Conservation (phyloP, 2,888 invertebrate species). For the Drymonia ruficornis region DNA sequence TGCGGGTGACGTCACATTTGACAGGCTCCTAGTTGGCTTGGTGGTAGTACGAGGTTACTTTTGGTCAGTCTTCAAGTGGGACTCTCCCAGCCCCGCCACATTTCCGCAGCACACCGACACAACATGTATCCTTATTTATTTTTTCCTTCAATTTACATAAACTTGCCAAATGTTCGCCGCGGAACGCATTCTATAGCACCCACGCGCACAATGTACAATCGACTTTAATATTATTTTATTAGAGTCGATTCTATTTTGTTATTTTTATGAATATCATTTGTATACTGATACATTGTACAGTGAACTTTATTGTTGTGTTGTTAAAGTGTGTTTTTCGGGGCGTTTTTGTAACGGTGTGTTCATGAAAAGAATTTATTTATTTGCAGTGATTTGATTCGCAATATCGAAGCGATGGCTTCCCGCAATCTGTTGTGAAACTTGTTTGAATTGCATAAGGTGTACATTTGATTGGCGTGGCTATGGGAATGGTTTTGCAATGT, state of each 20-base stretch:
- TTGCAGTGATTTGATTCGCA: conserved; percentile 2
- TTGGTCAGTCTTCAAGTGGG: not conserved
- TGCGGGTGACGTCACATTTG: too few species aligned
- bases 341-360: not conserved
- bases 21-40: too few species aligned
- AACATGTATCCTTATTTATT: conserved; percentile 11
- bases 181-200: not conserved
- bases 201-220: conserved; percentile 3
- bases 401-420: not conserved
- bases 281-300: not conserved
- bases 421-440: not conserved
- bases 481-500: not conserved
- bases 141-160: conserved; percentile 27
- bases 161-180: conserved; percentile 22
- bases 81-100: not conserved
- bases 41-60: too few species aligned
- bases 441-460: not conserved
- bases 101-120: conserved; percentile 17
- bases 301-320: not conserved
- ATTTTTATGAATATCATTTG: not conserved
- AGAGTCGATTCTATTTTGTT: conserved; percentile 11
- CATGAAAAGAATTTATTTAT: not conserved
- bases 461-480: not conserved
- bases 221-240: rapidly evolving
- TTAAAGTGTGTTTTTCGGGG: not conserved